A percentile compares a stretch with the other conserved stretches of the same genome.
Evolutionary conservation across 2,113 vertebrate species (phyloP).

Genomic region (Phaetusa simplex): DNA sequence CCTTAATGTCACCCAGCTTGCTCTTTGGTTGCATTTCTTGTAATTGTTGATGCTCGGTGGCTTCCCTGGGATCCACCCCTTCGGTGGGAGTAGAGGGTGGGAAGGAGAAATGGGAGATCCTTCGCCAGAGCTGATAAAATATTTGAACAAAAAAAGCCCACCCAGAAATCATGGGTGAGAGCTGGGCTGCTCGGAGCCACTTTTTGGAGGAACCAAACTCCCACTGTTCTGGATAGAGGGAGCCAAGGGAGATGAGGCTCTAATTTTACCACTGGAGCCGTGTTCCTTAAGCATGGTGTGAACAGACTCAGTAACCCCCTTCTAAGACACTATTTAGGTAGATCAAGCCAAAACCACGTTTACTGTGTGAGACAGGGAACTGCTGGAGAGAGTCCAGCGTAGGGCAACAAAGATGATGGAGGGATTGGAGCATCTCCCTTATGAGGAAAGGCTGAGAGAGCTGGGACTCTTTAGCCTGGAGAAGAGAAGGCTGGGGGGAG

Average conservation of each 20-base stretch:
- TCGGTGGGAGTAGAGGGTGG: fast-evolving
- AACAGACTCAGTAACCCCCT: background rate
- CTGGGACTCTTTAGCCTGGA: too few species aligned
- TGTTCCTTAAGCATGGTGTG: background rate
- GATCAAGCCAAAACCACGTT: background rate
- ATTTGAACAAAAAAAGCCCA: background rate
- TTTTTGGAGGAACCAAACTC: background rate
- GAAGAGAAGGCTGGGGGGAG: too few species aligned
- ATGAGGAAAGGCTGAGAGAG: too few species aligned
- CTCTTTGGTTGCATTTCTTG: background rate
- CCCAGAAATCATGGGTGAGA: background rate
- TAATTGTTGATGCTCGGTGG: background rate
- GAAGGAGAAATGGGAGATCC: background rate
- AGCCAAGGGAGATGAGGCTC: background rate
- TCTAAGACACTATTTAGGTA: background rate
- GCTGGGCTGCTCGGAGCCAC: background rate
- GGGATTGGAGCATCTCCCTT: too few species aligned
- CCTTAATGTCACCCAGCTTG: background rate
- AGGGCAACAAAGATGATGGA: too few species aligned
- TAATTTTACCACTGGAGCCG: background rate
- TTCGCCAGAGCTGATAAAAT: background rate
- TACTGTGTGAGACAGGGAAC: fast-evolving
- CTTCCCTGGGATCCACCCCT: background rate
- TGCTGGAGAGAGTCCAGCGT: too few species aligned
- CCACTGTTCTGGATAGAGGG: background rate